Percentiles rank a stretch among this genome's conserved stretches.
Evolutionary conservation across 2,888 invertebrate species (phyloP).

Genomic region (Drosophila fungiperda): DNA sequence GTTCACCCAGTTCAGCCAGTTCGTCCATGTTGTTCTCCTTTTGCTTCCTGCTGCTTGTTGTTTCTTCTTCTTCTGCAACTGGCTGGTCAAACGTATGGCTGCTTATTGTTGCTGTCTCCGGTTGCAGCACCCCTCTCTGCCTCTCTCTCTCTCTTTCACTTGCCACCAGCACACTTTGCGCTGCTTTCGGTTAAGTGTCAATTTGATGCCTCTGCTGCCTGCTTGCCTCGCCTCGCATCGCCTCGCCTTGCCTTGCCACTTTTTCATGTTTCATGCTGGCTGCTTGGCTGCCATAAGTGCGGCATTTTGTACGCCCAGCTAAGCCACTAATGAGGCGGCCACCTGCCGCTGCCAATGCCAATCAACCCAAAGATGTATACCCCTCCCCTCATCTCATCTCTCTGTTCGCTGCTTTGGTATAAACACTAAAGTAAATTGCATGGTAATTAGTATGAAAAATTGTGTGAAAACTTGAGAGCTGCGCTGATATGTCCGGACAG

Average conservation of each 20-base stretch:
- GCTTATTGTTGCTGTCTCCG: constrained; percentile 57
- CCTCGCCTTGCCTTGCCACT: constrained; percentile 34
- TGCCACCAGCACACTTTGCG: constrained; percentile 43
- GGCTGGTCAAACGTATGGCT: constrained; percentile 70
- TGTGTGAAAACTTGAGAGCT: constrained; percentile 66
- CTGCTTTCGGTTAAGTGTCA: constrained; percentile 73
- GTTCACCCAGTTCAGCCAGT: constrained; percentile 43
- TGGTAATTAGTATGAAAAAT: constrained; percentile 79
- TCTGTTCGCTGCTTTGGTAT: constrained; percentile 34
- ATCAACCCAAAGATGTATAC: constrained; percentile 47
- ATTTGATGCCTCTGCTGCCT: constrained; percentile 66
- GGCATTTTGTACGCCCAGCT: constrained; percentile 76
- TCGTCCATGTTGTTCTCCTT: constrained; percentile 39
- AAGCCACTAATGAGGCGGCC: constrained; percentile 79
- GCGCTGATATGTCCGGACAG: constrained; percentile 26
- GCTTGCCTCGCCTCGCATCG: constrained; percentile 18
- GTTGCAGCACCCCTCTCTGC: background rate
- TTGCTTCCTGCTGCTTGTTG: constrained; percentile 41
- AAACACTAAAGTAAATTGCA: constrained; percentile 81
- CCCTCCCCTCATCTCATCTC: constrained; percentile 2
- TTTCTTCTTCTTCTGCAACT: constrained; percentile 36
- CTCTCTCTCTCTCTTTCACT: background rate
- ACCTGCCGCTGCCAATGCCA: constrained; percentile 80
- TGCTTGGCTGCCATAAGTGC: constrained; percentile 69
- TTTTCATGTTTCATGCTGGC: constrained; percentile 67